A percentile compares a stretch with the other conserved stretches of the same genome.
Evolutionary conservation across 2,888 invertebrate species (phyloP).

Genomic region (Polydrusus tereticollis): DNA sequence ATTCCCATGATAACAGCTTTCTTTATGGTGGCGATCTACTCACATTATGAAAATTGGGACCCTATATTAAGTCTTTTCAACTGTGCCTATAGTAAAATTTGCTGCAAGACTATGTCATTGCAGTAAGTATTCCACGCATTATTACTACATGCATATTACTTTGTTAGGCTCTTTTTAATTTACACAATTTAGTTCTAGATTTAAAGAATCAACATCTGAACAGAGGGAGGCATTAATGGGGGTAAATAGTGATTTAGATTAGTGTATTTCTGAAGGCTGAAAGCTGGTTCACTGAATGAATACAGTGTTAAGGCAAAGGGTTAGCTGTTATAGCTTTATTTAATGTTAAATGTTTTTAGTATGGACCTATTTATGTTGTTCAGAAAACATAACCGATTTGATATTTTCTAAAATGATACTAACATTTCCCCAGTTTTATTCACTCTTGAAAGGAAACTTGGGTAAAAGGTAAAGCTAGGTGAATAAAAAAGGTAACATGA

Average conservation of each 20-base stretch:
- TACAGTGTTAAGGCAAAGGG: neutral
- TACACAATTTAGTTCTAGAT: slow-evolving; percentile 65
- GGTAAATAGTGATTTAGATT: slow-evolving; percentile 71
- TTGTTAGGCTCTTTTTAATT: too few relatives aligned
- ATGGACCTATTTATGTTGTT: neutral
- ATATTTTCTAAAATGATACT: too few relatives aligned
- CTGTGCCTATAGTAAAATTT: slow-evolving; percentile 68
- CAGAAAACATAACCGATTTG: too few relatives aligned
- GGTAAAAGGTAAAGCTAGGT: too few relatives aligned
- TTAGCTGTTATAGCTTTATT: neutral
- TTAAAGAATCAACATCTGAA: slow-evolving; percentile 75
- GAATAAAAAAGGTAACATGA: too few relatives aligned
- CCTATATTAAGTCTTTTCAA: slow-evolving; percentile 75
- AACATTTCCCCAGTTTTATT: neutral
- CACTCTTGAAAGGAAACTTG: too few relatives aligned
- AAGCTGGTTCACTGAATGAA: neutral
- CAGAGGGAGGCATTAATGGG: slow-evolving; percentile 79
- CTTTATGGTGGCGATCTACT: slow-evolving; percentile 76
- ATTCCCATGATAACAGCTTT: slow-evolving; percentile 84
- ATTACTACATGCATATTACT: too few relatives aligned
- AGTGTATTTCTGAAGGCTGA: slow-evolving; percentile 53
- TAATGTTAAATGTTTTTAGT: neutral
- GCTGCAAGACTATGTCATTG: slow-evolving; percentile 67
- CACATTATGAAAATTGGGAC: slow-evolving; percentile 87
- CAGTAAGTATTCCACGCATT: slow-evolving; percentile 68